phyloP scores from a whole-genome alignment of 2,797 vertebrate species.

The Streptopelia turtur region DNA sequence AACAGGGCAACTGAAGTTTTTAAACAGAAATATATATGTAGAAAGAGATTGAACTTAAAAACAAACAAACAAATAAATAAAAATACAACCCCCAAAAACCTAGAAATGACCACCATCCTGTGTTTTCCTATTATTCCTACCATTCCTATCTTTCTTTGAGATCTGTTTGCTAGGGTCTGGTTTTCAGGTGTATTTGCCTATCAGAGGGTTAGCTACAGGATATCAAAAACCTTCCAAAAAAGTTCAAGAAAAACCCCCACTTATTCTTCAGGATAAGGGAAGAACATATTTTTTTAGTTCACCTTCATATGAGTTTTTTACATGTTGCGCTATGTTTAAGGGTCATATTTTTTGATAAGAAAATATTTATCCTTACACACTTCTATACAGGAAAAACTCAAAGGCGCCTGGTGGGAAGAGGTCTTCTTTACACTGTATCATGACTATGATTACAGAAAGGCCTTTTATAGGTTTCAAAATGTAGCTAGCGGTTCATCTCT shows the following conservation, averaged over 20 bases:
- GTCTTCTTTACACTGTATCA: not conserved
- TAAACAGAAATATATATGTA: not conserved
- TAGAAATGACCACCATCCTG: not conserved
- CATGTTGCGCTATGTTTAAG: not conserved
- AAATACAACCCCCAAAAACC: rapidly evolving
- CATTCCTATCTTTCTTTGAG: not conserved
- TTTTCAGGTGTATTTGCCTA: not conserved
- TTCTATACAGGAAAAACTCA: not conserved
- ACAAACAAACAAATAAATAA: not conserved
- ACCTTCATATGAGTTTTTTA: not conserved
- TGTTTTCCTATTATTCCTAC: not conserved
- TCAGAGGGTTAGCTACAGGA: not conserved
- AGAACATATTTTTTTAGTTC: not conserved
- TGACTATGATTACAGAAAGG: not conserved
- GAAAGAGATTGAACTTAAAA: not conserved
- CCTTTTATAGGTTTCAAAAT: not conserved
- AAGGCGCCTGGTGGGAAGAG: not conserved
- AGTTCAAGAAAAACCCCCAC: not conserved
- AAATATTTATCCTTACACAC: not conserved
- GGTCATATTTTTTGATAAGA: not conserved
- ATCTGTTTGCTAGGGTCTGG: not conserved
- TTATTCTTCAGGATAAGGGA: not conserved
- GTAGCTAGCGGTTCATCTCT: not conserved
- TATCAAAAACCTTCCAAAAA: not conserved
- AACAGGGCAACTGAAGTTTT: not conserved